These are phyloP conservation scores for Halcyon senegalensis DNA, from an alignment of 2,113 vertebrate genomes.

Conservation along the genomic window DNA sequence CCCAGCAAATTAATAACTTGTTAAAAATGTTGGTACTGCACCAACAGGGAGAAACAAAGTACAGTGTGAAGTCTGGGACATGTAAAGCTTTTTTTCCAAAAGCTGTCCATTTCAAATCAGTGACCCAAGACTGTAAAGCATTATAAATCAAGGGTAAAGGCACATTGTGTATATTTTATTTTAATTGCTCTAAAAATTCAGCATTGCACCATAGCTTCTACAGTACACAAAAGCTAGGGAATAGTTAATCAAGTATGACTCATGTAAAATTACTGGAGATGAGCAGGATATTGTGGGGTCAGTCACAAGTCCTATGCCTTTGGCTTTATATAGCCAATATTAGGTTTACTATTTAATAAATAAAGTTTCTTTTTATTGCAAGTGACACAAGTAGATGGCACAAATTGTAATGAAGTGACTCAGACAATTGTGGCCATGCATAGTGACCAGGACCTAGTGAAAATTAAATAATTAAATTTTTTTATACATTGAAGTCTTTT, in stretches of 20 bases:
- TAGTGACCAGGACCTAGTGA: not conserved
- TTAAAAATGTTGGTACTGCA: not conserved
- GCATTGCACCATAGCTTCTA: not conserved
- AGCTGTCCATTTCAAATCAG: not conserved
- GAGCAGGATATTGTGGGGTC: conserved; percentile 15
- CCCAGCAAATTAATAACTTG: not conserved
- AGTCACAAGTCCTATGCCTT: not conserved
- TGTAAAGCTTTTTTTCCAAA: not conserved
- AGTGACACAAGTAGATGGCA: not conserved
- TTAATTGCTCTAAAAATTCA: conserved; percentile 15
- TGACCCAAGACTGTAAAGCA: not conserved
- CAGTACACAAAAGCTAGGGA: not conserved
- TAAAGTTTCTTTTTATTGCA: not conserved
- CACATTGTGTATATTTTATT: not conserved
- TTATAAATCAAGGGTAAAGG: not conserved
- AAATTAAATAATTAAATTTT: not conserved
- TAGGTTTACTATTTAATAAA: not conserved
- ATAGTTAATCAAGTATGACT: conserved; percentile 14
- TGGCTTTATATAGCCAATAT: not conserved
- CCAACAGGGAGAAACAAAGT: not conserved
- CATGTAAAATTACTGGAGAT: not conserved
- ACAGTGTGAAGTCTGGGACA: not conserved
- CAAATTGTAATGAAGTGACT: not conserved
- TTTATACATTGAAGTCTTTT: not conserved
- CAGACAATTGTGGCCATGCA: not conserved